phyloP scores from a whole-genome alignment of 1,140 invertebrate genomes.

The Gonatopus flavifemur region DNA sequence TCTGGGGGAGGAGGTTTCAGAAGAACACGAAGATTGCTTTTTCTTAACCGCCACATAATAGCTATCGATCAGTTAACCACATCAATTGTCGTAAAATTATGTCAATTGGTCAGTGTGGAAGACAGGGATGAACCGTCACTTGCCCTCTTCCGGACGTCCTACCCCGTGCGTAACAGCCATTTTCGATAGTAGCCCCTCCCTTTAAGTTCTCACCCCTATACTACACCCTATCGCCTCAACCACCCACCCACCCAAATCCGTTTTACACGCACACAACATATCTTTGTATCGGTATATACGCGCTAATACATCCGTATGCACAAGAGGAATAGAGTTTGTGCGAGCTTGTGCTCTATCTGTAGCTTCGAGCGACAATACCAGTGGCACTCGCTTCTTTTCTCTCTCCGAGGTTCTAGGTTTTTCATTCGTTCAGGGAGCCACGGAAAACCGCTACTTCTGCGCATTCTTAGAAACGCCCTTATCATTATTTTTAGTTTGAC shows the following conservation, averaged over 20 bases:
- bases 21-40: conserved; percentile 32
- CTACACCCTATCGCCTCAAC: conserved; percentile 21
- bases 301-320: background rate
- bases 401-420: conserved; percentile 8
- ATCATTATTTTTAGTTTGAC: too few species aligned
- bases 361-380: conserved; percentile 10
- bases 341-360: too few species aligned
- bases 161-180: conserved; percentile 45
- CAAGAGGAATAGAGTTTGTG: too few species aligned
- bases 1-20: conserved; percentile 38
- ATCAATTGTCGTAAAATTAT: conserved; percentile 36
- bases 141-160: conserved; percentile 38
- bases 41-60: conserved; percentile 42
- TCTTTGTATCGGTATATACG: background rate
- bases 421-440: conserved; percentile 6
- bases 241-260: background rate
- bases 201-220: conserved; percentile 40
- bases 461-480: too few species aligned
- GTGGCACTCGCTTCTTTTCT: conserved; percentile 12
- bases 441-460: conserved; percentile 4
- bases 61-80: conserved; percentile 38
- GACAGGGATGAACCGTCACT: conserved; percentile 36
- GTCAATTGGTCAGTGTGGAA: conserved; percentile 37
- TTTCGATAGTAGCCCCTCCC: conserved; percentile 49
- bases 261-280: background rate